phyloP scores from a whole-genome alignment of 2,888 invertebrate species.

The Blomia tropicalis region DNA sequence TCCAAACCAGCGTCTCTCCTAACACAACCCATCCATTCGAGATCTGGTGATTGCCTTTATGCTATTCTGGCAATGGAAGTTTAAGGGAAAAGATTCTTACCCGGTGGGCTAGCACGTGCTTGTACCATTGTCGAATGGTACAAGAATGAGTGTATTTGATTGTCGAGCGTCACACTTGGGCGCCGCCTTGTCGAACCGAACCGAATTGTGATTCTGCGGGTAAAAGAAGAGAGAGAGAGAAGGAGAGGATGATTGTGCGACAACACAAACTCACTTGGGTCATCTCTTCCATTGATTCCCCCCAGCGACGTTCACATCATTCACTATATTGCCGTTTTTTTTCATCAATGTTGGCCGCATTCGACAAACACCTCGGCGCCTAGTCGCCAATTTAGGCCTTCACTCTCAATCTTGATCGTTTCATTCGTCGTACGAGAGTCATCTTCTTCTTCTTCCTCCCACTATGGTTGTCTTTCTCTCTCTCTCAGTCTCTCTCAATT shows the following conservation, averaged over 20 bases:
- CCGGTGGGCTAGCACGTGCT: background rate
- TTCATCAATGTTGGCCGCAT: too few species aligned
- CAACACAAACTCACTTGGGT: background rate
- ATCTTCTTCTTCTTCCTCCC: background rate
- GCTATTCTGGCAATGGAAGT: background rate
- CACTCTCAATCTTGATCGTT: constrained; percentile 2
- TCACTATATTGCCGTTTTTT: background rate
- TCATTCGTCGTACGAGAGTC: background rate
- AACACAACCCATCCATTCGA: background rate
- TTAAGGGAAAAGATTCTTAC: background rate
- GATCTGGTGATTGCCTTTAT: background rate
- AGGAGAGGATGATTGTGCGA: background rate
- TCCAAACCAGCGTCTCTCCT: background rate
- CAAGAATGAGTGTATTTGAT: too few species aligned
- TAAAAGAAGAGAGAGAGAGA: background rate
- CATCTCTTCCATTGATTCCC: too few species aligned
- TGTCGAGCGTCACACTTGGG: too few species aligned
- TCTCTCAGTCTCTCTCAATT: constrained; percentile 2
- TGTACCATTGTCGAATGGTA: background rate
- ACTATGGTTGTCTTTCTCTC: background rate
- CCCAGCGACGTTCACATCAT: background rate
- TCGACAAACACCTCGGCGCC: constrained; percentile 15
- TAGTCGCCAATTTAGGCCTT: constrained; percentile 6
- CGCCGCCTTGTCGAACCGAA: background rate
- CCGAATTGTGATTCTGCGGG: constrained; percentile 6